phyloP scores from a whole-genome alignment of 2,888 invertebrate species.

The Eurois occulta region DNA sequence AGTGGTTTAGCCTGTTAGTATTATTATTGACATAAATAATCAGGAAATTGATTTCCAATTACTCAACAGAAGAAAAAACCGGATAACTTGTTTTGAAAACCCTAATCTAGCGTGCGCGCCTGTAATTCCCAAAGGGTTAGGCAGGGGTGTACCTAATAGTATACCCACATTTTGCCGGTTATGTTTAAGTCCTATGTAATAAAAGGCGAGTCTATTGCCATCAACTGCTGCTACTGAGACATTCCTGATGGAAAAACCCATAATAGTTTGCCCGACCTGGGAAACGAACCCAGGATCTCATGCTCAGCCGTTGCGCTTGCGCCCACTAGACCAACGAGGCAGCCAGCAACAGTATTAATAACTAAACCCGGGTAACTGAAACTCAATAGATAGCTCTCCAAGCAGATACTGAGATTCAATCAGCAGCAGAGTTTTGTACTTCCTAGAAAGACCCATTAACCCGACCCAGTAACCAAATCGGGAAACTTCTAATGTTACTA shows the following conservation, averaged over 20 bases:
- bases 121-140: neutral
- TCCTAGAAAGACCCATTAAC: neutral
- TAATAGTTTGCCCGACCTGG: neutral
- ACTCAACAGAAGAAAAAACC: neutral
- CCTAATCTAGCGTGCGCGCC: neutral
- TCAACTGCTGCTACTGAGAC: too few species aligned
- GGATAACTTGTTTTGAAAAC: too few species aligned
- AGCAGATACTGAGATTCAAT: neutral
- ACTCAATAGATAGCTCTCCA: neutral
- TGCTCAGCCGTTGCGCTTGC: neutral
- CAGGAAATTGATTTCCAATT: neutral
- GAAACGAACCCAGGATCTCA: neutral
- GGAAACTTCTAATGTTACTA: neutral
- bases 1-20: fast-evolving
- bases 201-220: neutral
- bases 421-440: neutral
- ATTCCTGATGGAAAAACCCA: too few species aligned
- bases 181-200: neutral
- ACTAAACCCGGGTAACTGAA: neutral
- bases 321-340: neutral
- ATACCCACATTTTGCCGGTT: neutral
- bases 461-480: conserved; percentile 2
- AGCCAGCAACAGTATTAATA: neutral
- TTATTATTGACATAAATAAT: neutral
- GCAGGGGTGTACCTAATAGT: neutral